Evolutionary conservation across 2,888 invertebrate genomes (phyloP).

Genomic region (Odontomyia ornata): DNA sequence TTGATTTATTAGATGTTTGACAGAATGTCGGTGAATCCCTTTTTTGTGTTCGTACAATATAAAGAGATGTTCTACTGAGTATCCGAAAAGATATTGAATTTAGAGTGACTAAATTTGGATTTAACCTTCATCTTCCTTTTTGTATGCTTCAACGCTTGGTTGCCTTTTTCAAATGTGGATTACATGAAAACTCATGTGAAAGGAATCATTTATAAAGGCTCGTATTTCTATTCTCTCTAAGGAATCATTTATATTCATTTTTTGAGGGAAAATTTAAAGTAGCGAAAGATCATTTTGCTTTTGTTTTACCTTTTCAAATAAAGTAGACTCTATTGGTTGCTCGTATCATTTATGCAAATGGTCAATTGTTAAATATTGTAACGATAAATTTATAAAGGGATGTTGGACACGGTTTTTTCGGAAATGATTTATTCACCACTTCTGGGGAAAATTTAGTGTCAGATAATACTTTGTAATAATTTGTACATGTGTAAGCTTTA

Average conservation of each 20-base stretch:
- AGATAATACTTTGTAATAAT: too few species aligned
- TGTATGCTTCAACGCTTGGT: neutral
- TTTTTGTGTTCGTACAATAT: neutral
- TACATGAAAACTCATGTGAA: neutral
- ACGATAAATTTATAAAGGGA: neutral
- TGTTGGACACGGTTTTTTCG: neutral
- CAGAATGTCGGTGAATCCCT: constrained; percentile 13
- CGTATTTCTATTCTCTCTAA: neutral
- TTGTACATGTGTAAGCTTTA: too few species aligned
- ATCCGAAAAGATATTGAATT: constrained; percentile 4
- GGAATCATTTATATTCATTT: constrained; percentile 20
- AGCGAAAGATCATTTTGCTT: neutral
- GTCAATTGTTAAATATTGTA: neutral
- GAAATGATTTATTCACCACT: neutral
- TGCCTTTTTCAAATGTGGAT: too few species aligned
- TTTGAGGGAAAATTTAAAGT: neutral
- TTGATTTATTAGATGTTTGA: constrained; percentile 20
- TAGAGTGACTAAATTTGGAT: neutral
- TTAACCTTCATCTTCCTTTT: neutral
- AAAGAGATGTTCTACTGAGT: neutral
- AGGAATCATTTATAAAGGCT: neutral
- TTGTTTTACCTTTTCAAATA: neutral
- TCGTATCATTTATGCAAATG: neutral
- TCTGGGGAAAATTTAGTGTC: neutral
- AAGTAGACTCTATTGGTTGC: neutral